A percentile compares a stretch with the other conserved stretches of the same genome.
Evolutionary conservation across 2,888 invertebrate genomes (phyloP).

Genomic region (Tortrix viridana): DNA sequence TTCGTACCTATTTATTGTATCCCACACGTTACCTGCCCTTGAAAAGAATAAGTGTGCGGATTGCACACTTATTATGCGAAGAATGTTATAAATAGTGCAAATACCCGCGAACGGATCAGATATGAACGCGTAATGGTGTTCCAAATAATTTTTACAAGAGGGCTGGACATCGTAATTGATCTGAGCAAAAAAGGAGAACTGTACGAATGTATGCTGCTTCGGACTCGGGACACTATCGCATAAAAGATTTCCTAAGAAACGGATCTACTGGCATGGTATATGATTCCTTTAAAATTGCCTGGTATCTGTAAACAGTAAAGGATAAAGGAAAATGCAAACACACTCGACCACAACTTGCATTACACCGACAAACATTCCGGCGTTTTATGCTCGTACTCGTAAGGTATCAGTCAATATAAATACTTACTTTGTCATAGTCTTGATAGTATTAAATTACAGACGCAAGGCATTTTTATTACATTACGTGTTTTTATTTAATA

Average conservation of each 20-base stretch:
- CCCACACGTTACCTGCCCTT: constrained; percentile 73
- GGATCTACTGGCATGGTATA: background rate
- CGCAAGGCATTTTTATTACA: too few relatives aligned
- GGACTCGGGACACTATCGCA: background rate
- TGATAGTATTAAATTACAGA: too few relatives aligned
- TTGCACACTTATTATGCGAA: constrained; percentile 67
- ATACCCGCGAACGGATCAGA: constrained; percentile 60
- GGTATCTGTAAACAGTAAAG: constrained; percentile 7
- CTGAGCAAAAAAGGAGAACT: constrained; percentile 49
- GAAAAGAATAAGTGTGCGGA: constrained; percentile 69
- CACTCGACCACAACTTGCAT: background rate
- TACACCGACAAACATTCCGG: too few relatives aligned
- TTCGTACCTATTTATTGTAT: constrained; percentile 74
- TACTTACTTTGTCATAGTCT: too few relatives aligned
- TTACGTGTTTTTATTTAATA: too few relatives aligned
- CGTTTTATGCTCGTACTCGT: too few relatives aligned
- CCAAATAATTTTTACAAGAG: constrained; percentile 60
- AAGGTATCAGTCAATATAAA: too few relatives aligned
- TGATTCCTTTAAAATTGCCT: background rate
- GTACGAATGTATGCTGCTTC: constrained; percentile 10
- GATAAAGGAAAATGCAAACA: constrained; percentile 7
- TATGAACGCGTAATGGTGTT: constrained; percentile 57
- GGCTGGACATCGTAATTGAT: constrained; percentile 74
- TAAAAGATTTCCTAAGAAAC: constrained; percentile 20
- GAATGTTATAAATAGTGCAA: constrained; percentile 63